Evolutionary conservation across 1,140 invertebrate genomes (phyloP).

Genomic region (Hylaeus volcanicus): DNA sequence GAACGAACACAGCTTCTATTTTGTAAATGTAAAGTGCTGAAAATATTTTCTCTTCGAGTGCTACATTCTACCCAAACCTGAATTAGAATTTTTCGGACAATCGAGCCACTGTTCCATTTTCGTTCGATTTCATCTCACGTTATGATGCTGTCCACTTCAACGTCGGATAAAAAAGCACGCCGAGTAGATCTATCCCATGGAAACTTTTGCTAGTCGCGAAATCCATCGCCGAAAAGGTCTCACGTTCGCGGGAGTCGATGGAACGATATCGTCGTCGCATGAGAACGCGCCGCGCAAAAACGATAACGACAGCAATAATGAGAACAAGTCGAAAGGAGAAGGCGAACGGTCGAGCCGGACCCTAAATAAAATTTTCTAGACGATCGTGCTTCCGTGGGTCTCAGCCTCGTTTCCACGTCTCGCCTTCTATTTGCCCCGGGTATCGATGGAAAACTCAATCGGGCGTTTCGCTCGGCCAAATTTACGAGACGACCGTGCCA

Average conservation of each 20-base stretch:
- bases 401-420: constrained; percentile 32
- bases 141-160: no score
- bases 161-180: no score
- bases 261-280: neutral
- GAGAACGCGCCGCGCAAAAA: neutral
- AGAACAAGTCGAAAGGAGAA: neutral
- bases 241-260: neutral
- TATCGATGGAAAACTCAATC: constrained; percentile 51
- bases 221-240: neutral
- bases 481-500: constrained; percentile 49
- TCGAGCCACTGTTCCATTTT: no score
- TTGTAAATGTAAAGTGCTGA: no score
- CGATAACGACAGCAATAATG: constrained; percentile 24
- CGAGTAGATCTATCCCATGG: no score
- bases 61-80: no score
- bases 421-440: constrained; percentile 48
- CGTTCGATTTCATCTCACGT: no score
- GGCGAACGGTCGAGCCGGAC: neutral
- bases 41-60: no score
- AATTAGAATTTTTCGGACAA: no score
- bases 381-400: constrained; percentile 20
- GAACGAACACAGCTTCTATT: no score
- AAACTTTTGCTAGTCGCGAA: no score
- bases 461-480: constrained; percentile 43
- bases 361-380: constrained; percentile 42